phyloP scores from a whole-genome alignment of 1,140 invertebrate species.

The Zaprionus camerounensis region DNA sequence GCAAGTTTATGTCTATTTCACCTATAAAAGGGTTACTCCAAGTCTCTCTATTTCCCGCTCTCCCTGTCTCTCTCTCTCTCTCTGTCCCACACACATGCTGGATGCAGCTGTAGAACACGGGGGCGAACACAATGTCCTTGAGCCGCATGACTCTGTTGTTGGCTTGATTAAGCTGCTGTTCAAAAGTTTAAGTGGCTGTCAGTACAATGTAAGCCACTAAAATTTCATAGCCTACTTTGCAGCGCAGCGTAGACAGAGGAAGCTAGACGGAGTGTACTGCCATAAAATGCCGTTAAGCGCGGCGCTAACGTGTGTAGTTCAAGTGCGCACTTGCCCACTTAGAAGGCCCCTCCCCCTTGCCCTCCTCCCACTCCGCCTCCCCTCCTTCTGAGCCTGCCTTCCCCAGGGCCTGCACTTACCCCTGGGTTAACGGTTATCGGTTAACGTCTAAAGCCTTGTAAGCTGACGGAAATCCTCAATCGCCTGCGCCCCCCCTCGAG shows the following conservation, averaged over 20 bases:
- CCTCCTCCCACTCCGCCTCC: background rate
- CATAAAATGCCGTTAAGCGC: constrained; percentile 57
- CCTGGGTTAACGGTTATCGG: constrained; percentile 63
- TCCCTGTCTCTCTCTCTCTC: background rate
- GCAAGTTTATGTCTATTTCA: background rate
- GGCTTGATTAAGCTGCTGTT: constrained; percentile 78
- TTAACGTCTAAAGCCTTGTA: constrained; percentile 70
- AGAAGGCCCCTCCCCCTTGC: constrained; percentile 10
- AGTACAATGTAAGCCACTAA: constrained; percentile 75
- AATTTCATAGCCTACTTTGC: constrained; percentile 76
- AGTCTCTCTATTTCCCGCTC: background rate
- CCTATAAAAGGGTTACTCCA: background rate
- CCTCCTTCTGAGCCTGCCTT: background rate
- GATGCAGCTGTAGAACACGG: background rate
- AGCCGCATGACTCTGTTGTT: constrained; percentile 42
- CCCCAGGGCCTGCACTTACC: constrained; percentile 13
- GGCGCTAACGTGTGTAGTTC: constrained; percentile 76
- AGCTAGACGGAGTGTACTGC: constrained; percentile 3
- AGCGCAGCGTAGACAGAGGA: constrained; percentile 17
- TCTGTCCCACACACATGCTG: background rate
- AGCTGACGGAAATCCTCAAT: constrained; percentile 79
- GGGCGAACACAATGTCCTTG: background rate
- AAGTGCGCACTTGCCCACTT: constrained; percentile 74
- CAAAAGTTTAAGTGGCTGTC: constrained; percentile 77
- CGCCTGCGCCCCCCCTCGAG: constrained; percentile 26